Evolutionary conservation across 2,888 invertebrate species (phyloP).

Genomic region (Polylopha cassiicola): DNA sequence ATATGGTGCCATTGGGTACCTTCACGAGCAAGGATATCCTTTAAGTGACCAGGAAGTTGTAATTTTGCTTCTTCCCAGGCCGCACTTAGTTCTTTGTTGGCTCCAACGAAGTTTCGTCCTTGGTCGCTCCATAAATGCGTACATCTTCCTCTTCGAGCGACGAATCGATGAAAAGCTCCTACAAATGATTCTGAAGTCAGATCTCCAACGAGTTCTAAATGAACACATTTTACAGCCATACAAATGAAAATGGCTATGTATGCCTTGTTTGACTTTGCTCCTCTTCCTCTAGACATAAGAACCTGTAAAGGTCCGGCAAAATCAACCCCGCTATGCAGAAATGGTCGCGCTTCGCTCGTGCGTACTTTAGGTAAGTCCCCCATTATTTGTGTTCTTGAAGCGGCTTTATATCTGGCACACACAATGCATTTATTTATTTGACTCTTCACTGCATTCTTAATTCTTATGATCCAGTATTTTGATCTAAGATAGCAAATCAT

Average conservation of each 20-base stretch:
- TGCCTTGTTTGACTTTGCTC: conserved; percentile 8
- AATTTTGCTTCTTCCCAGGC: conserved; percentile 3
- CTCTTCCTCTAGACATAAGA: conserved; percentile 4
- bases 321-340: conserved; percentile 6
- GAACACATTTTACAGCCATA: conserved; percentile 31
- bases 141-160: conserved; percentile 27
- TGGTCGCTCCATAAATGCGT: conserved; percentile 27
- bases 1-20: conserved; percentile 30
- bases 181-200: conserved; percentile 32
- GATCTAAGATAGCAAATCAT: conserved; percentile 5
- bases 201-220: conserved; percentile 35
- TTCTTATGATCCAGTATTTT: conserved; percentile 12
- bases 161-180: conserved; percentile 28
- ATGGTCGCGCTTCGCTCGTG: background rate
- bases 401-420: conserved; percentile 9
- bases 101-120: conserved; percentile 29
- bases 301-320: conserved; percentile 12
- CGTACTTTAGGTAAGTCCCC: too few species aligned
- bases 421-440: conserved; percentile 9
- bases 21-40: conserved; percentile 7
- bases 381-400: too few species aligned
- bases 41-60: conserved; percentile 7
- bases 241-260: conserved; percentile 24
- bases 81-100: conserved; percentile 21
- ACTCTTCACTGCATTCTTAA: conserved; percentile 2